phyloP scores from a whole-genome alignment of 2,888 invertebrate species.

The Campaea margaritaria region DNA sequence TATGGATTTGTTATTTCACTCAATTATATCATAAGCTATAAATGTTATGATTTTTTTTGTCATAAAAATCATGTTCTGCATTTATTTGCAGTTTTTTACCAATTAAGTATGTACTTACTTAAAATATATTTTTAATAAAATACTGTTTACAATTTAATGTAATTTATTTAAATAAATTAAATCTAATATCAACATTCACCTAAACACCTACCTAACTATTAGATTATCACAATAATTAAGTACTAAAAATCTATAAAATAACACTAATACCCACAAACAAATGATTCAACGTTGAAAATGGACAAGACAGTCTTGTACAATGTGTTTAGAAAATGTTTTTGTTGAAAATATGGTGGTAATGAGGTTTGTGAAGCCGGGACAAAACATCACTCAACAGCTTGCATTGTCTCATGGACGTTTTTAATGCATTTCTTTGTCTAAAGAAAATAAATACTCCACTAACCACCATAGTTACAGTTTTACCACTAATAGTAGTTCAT shows the following conservation, averaged over 20 bases:
- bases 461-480: no score
- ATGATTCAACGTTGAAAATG: conserved; percentile 43
- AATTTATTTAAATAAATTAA: conserved; percentile 54
- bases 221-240: conserved; percentile 65
- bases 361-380: no score
- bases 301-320: conserved; percentile 37
- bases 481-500: no score
- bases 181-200: conserved; percentile 46
- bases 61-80: conserved; percentile 13
- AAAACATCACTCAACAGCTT: no score
- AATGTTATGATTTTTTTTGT: conserved; percentile 1
- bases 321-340: conserved; percentile 27
- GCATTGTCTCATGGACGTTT: no score
- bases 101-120: background rate
- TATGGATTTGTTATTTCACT: conserved; percentile 7
- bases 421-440: no score
- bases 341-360: conserved; percentile 22
- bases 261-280: conserved; percentile 48
- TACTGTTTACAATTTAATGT: conserved; percentile 10
- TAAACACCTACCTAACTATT: conserved; percentile 41
- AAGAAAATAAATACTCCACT: no score
- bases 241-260: conserved; percentile 42
- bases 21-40: conserved; percentile 2
- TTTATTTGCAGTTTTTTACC: conserved; percentile 19
- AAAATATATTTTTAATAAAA: conserved; percentile 18